Evolutionary conservation across 2,113 vertebrate species (phyloP).

Genomic region (Suncus etruscus): DNA sequence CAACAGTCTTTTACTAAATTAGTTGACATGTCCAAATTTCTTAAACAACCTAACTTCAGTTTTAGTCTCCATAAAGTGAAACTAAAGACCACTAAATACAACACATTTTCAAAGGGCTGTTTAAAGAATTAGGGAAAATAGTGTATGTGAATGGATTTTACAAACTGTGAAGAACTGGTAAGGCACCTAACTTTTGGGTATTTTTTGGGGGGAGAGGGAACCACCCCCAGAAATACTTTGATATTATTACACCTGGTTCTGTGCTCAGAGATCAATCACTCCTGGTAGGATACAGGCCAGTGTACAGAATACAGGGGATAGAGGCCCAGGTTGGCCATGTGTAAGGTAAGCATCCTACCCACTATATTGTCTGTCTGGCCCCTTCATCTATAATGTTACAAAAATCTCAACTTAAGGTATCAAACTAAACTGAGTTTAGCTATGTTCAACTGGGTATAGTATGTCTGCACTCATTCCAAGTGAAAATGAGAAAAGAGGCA

Average conservation of each 20-base stretch:
- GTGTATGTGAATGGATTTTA: not conserved
- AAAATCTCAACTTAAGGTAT: not conserved
- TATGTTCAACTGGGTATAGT: not conserved
- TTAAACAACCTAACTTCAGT: not conserved
- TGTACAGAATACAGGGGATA: no score
- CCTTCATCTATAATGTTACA: constrained; percentile 3
- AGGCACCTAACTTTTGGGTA: no score
- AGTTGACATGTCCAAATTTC: not conserved
- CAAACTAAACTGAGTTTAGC: constrained; percentile 26
- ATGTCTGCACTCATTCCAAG: not conserved
- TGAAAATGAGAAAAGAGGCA: not conserved
- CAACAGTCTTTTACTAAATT: not conserved
- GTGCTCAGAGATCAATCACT: no score
- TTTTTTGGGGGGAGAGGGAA: no score
- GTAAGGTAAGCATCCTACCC: no score
- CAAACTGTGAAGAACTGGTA: constrained; percentile 34
- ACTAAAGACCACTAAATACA: not conserved
- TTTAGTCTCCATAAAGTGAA: constrained; percentile 38
- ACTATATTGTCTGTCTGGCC: no score
- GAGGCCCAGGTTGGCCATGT: no score
- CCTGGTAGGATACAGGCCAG: no score
- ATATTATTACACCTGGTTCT: no score
- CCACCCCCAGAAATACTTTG: no score
- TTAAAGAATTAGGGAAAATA: constrained; percentile 9
- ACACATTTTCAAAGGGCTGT: not conserved